A percentile compares a stretch with the other conserved stretches of the same genome.
Evolutionary conservation across 2,113 vertebrate species (phyloP).

Genomic region (Charina bottae): DNA sequence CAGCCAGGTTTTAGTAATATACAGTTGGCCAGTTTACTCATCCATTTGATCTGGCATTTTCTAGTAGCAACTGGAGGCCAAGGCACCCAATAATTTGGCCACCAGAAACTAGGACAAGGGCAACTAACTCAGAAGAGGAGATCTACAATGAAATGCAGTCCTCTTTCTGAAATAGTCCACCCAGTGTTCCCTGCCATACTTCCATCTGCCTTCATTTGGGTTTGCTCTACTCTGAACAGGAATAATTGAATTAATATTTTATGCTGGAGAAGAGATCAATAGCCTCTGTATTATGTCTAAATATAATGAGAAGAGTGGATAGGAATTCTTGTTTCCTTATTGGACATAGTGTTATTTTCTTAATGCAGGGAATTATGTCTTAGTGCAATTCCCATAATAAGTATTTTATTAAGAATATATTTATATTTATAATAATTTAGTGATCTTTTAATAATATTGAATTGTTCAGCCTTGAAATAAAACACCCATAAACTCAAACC

Average conservation of each 20-base stretch:
- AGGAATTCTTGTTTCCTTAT: not conserved
- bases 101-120: not conserved
- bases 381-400: not conserved
- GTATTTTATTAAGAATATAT: not conserved
- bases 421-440: not conserved
- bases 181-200: not conserved
- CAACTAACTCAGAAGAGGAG: not conserved
- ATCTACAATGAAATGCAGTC: not conserved
- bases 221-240: not conserved
- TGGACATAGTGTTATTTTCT: not conserved
- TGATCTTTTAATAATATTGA: conserved; percentile 21
- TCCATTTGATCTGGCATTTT: not conserved
- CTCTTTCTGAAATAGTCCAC: not conserved
- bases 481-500: not conserved
- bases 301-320: not conserved
- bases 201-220: not conserved
- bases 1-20: not conserved
- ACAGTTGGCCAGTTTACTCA: not conserved
- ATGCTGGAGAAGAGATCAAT: not conserved
- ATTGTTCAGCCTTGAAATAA: not conserved
- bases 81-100: not conserved
- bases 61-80: not conserved
- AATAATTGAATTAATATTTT: not conserved
- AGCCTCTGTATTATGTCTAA: not conserved
- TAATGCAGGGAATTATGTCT: not conserved